Conservation (phyloP, 2,888 invertebrate genomes). For the Laothoe populi region DNA sequence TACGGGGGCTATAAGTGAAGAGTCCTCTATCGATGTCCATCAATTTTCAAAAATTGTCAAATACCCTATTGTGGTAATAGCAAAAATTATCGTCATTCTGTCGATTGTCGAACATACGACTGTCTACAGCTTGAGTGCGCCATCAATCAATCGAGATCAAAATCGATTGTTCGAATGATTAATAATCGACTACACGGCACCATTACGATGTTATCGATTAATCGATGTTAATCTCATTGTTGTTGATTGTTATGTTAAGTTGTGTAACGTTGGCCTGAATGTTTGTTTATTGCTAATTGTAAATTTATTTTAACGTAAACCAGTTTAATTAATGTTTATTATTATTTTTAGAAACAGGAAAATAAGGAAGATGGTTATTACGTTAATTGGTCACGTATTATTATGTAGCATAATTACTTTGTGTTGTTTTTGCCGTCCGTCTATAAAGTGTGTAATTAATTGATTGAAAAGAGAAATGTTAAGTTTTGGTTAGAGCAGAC, state of each 20-base stretch:
- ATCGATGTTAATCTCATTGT: constrained; percentile 29
- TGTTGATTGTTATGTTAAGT: constrained; percentile 9
- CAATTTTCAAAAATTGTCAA: too few species aligned
- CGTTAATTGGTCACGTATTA: not conserved
- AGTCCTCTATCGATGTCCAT: too few species aligned
- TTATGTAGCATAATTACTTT: not conserved
- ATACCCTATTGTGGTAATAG: too few species aligned
- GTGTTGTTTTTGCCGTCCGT: not conserved
- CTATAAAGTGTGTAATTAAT: not conserved
- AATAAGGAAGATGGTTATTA: constrained; percentile 7
- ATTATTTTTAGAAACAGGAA: not conserved
- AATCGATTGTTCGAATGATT: constrained; percentile 21
- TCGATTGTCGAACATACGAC: constrained; percentile 3
- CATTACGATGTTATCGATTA: constrained; percentile 26
- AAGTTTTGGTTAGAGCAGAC: too few species aligned
- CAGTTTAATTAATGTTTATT: not conserved
- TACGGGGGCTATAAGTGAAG: too few species aligned
- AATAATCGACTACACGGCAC: constrained; percentile 8
- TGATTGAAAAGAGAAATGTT: too few species aligned
- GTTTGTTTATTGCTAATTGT: not conserved
- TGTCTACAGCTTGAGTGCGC: constrained; percentile 10
- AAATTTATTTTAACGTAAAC: not conserved
- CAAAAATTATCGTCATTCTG: not conserved
- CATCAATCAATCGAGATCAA: constrained; percentile 33
- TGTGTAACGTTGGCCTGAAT: constrained; percentile 4